Evolutionary conservation across 2,797 vertebrate genomes (phyloP).

Genomic region (Myoxocephalus aenaeus): DNA sequence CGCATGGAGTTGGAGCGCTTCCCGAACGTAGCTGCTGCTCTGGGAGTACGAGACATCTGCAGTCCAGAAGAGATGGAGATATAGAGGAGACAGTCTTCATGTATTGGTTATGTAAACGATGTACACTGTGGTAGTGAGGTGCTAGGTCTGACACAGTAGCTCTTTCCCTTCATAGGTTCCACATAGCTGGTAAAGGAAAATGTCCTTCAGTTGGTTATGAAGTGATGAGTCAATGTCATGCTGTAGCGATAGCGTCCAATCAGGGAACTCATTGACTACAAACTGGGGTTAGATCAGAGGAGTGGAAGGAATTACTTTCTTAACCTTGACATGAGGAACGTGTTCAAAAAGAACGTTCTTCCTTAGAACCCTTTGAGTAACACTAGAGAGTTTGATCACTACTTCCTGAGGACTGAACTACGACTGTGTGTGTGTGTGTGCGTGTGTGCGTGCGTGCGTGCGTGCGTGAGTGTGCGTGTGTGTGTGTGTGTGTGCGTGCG

Average conservation of each 20-base stretch:
- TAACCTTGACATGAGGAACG: background rate
- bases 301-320: background rate
- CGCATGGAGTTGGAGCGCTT: slow-evolving; percentile 98
- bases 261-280: background rate
- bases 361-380: background rate
- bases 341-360: background rate
- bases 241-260: background rate
- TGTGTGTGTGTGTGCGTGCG: too few relatives aligned
- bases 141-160: background rate
- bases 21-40: slow-evolving; percentile 91
- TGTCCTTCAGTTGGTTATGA: background rate
- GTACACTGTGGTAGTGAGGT: background rate
- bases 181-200: background rate
- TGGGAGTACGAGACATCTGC: slow-evolving; percentile 85
- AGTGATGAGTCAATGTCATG: background rate
- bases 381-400: too few relatives aligned
- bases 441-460: background rate
- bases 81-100: background rate
- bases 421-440: too few relatives aligned
- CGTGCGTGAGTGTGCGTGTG: too few relatives aligned
- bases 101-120: background rate
- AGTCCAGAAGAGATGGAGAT: background rate
- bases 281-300: background rate
- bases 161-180: background rate
- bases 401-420: too few relatives aligned